Conservation (phyloP, 2,888 invertebrate genomes). For the Thymelicus lineola region DNA sequence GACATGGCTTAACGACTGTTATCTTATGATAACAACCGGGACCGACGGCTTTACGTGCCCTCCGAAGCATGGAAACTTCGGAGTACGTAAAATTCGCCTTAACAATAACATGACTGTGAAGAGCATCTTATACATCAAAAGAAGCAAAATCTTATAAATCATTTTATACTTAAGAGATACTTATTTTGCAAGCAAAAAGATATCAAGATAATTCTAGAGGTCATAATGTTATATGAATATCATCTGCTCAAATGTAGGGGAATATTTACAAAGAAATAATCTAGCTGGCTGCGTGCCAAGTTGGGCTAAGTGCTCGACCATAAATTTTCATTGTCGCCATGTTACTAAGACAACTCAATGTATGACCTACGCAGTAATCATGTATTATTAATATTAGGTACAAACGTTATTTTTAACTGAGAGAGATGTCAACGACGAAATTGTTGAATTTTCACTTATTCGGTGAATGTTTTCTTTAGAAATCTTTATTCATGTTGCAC, state of each 20-base stretch:
- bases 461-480: no score
- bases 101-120: no score
- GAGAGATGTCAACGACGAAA: neutral
- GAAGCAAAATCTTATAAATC: neutral
- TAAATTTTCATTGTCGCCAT: constrained; percentile 31
- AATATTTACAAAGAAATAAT: constrained; percentile 21
- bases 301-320: constrained; percentile 21
- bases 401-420: neutral
- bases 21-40: no score
- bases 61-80: no score
- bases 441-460: no score
- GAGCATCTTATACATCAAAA: no score
- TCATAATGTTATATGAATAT: constrained; percentile 19
- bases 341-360: constrained; percentile 25
- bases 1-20: no score
- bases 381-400: constrained; percentile 14
- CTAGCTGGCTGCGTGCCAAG: constrained; percentile 28
- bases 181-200: constrained; percentile 12
- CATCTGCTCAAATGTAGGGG: constrained; percentile 24
- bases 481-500: no score
- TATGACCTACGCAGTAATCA: constrained; percentile 19
- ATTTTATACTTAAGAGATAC: neutral
- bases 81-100: no score
- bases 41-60: no score
- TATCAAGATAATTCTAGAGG: constrained; percentile 7